These are phyloP conservation scores for Exocentrus adspersus DNA, from an alignment of 2,888 invertebrate genomes.

Conservation along the genomic window DNA sequence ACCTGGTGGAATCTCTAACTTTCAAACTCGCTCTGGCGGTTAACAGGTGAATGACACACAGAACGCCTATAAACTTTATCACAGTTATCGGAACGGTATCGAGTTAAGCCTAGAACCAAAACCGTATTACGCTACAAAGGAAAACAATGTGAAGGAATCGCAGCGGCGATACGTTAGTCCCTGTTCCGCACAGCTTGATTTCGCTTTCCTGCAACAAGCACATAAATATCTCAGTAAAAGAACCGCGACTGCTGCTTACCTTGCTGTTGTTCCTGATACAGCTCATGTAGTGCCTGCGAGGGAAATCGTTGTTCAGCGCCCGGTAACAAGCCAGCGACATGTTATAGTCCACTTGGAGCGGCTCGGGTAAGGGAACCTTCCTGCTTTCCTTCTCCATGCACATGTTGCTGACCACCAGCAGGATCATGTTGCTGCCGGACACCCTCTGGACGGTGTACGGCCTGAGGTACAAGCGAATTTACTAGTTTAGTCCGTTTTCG, in stretches of 20 bases:
- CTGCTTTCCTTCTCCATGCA: conserved; percentile 62
- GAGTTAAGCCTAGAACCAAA: conserved; percentile 25
- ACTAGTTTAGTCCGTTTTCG: too few species aligned
- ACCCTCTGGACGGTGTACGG: conserved; percentile 83
- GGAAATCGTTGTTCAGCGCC: conserved; percentile 65
- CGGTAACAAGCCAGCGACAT: conserved; percentile 62
- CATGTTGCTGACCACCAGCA: conserved; percentile 78
- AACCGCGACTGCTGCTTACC: conserved; percentile 65
- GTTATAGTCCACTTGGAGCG: conserved; percentile 61
- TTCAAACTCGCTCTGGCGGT: too few species aligned
- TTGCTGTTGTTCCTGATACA: conserved; percentile 82
- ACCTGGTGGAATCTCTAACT: too few species aligned
- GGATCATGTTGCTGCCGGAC: conserved; percentile 80
- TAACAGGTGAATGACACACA: too few species aligned
- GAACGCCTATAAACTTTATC: conserved; percentile 26
- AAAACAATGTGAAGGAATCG: conserved; percentile 30
- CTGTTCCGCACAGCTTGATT: conserved; percentile 74
- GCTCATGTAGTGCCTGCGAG: conserved; percentile 75
- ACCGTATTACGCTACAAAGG: conserved; percentile 25
- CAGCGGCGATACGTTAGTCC: conserved; percentile 47
- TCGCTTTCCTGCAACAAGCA: conserved; percentile 69
- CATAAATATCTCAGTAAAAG: too few species aligned
- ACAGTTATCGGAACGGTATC: conserved; percentile 37
- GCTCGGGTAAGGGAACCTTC: conserved; percentile 52
- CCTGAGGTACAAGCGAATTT: conserved; percentile 52